Evolutionary conservation across 2,113 vertebrate species (phyloP).

Genomic region (Sarotherodon lohbergeri): DNA sequence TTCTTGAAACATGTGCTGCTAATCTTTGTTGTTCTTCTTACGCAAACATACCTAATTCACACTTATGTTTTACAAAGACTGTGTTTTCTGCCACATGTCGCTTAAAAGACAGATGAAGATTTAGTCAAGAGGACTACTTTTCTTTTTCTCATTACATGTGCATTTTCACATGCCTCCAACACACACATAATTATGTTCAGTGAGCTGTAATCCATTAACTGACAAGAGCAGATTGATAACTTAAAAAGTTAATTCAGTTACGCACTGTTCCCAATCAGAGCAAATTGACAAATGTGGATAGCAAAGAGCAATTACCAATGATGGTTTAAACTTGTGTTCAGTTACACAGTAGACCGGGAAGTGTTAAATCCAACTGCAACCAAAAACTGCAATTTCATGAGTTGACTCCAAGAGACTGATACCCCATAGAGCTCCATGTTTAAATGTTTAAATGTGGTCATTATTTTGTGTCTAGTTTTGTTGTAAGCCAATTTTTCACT

Average conservation of each 20-base stretch:
- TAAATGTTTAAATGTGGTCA: not conserved
- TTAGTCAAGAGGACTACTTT: not conserved
- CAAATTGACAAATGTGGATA: constrained; percentile 24
- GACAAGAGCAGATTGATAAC: constrained; percentile 8
- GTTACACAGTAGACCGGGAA: not conserved
- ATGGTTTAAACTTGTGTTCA: not conserved
- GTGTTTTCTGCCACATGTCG: not conserved
- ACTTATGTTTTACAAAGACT: not conserved
- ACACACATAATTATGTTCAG: not conserved
- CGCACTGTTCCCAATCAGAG: constrained; percentile 1
- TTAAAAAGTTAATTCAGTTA: constrained; percentile 30
- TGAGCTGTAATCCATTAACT: not conserved
- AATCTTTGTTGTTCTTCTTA: not conserved
- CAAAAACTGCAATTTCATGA: not conserved
- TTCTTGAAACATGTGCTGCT: not conserved
- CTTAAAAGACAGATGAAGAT: not conserved
- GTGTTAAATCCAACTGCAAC: not conserved
- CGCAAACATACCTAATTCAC: not conserved
- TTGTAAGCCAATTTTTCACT: not conserved
- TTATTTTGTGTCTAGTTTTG: not conserved
- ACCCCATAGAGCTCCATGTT: not conserved
- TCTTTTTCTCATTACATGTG: not conserved
- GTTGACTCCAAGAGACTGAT: not conserved
- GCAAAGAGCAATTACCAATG: not conserved
- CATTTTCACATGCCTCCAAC: not conserved